A percentile compares a stretch with the other conserved stretches of the same genome.
Conservation (phyloP, 2,113 vertebrate species). For the Panthera tigris region DNA sequence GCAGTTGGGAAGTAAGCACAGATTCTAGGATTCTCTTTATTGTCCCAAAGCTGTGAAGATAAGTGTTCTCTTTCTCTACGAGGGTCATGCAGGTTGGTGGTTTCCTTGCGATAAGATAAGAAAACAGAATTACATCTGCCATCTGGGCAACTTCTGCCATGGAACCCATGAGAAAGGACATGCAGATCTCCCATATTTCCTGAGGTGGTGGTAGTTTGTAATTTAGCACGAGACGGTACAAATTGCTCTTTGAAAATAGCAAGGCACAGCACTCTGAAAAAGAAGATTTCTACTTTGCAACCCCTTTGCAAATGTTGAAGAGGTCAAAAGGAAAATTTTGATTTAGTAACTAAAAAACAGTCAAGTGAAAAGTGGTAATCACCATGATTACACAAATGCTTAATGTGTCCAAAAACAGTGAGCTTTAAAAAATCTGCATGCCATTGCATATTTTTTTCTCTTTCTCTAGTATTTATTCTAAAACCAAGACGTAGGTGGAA, state of each 20-base stretch:
- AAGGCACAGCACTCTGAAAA: not conserved
- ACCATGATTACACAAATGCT: slow-evolving; percentile 10
- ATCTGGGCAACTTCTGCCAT: not conserved
- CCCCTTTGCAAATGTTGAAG: not conserved
- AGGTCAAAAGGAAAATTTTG: not conserved
- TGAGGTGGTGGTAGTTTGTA: not conserved
- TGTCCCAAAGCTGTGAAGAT: not conserved
- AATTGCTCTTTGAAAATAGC: not conserved
- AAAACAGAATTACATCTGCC: not conserved
- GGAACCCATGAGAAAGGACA: not conserved
- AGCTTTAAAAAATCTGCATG: slow-evolving; percentile 45
- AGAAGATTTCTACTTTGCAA: not conserved
- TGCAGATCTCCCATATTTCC: not conserved
- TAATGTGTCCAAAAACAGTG: not conserved
- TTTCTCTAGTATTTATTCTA: slow-evolving; percentile 54
- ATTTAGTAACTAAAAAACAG: slow-evolving; percentile 38
- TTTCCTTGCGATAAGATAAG: not conserved
- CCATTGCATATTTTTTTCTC: slow-evolving; percentile 22
- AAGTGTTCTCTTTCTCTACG: not conserved
- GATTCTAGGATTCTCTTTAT: not conserved
- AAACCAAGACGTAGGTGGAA: slow-evolving; percentile 64
- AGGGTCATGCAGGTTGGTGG: not conserved
- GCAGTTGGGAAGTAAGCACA: not conserved
- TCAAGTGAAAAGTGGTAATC: not conserved
- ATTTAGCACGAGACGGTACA: not conserved